Conservation (phyloP, 2,888 invertebrate species). For the Harpagoxenus sublaevis region DNA sequence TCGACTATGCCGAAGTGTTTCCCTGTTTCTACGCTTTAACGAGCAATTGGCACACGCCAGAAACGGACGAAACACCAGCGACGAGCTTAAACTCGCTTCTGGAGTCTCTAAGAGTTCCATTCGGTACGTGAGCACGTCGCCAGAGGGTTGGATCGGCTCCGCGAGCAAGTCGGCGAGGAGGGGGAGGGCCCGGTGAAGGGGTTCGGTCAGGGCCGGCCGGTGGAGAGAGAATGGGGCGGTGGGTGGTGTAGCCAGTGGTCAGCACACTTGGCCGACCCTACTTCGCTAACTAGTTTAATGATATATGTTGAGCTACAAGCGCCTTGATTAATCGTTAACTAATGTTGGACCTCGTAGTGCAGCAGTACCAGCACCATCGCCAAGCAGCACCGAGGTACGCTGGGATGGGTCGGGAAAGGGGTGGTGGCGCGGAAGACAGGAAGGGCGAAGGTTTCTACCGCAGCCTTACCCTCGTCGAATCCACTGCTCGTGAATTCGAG, state of each 20-base stretch:
- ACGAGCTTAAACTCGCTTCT: constrained; percentile 71
- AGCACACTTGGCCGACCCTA: constrained; percentile 86
- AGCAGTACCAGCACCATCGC: constrained; percentile 74
- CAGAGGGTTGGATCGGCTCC: constrained; percentile 75
- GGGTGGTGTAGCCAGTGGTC: constrained; percentile 85
- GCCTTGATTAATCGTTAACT: constrained; percentile 87
- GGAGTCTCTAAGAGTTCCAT: constrained; percentile 85
- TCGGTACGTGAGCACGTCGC: constrained; percentile 84
- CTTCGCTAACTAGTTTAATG: constrained; percentile 87
- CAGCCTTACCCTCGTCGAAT: constrained; percentile 75
- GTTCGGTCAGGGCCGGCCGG: constrained; percentile 66
- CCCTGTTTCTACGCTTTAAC: constrained; percentile 78
- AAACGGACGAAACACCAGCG: constrained; percentile 75
- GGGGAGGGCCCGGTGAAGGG: constrained; percentile 75
- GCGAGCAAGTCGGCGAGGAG: constrained; percentile 75
- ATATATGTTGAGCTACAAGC: constrained; percentile 87
- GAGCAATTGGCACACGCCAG: constrained; percentile 80
- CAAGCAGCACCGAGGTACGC: constrained; percentile 64
- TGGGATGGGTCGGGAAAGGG: constrained; percentile 42
- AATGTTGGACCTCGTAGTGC: constrained; percentile 86
- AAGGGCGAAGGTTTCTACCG: constrained; percentile 70
- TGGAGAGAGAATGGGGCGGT: constrained; percentile 73
- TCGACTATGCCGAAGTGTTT: constrained; percentile 65
- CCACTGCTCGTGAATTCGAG: constrained; percentile 74
- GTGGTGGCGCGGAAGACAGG: constrained; percentile 70